These are phyloP conservation scores for Tenebrosternarchus preto DNA, from an alignment of 2,113 vertebrate species.

Conservation along the genomic window DNA sequence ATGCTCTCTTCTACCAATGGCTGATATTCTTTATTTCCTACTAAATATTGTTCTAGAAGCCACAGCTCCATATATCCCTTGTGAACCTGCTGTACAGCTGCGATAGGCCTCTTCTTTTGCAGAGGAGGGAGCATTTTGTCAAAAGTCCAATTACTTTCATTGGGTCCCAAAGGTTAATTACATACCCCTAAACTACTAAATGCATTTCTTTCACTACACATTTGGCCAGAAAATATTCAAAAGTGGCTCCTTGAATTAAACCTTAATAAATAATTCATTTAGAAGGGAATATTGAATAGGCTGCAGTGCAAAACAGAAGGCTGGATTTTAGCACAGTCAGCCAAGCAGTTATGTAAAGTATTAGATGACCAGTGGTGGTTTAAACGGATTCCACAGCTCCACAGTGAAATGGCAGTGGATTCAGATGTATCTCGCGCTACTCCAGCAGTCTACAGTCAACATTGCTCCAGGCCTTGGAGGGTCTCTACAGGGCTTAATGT, in stretches of 20 bases:
- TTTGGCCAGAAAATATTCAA: neutral
- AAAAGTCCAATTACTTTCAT: neutral
- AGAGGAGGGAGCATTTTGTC: neutral
- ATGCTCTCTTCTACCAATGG: constrained; percentile 4
- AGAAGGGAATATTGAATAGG: neutral
- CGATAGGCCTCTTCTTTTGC: neutral
- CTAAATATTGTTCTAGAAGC: neutral
- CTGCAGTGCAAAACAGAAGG: constrained; percentile 9
- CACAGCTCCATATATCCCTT: neutral
- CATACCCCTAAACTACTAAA: constrained; percentile 1
- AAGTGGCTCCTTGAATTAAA: neutral
- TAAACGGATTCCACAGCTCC: neutral
- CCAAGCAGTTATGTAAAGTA: constrained; percentile 7
- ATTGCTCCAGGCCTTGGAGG: neutral
- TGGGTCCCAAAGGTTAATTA: neutral
- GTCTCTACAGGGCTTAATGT: neutral
- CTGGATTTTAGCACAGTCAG: neutral
- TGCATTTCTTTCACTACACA: neutral
- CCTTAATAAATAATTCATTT: neutral
- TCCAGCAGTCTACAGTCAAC: neutral
- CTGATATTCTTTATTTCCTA: constrained; percentile 13
- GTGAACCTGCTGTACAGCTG: neutral
- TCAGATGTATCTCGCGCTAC: neutral
- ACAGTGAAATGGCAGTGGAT: neutral
- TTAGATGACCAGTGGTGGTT: neutral